Base-by-base conservation (phyloP, 2,797 vertebrate genomes). In the Lepus oiostolus region DNA sequence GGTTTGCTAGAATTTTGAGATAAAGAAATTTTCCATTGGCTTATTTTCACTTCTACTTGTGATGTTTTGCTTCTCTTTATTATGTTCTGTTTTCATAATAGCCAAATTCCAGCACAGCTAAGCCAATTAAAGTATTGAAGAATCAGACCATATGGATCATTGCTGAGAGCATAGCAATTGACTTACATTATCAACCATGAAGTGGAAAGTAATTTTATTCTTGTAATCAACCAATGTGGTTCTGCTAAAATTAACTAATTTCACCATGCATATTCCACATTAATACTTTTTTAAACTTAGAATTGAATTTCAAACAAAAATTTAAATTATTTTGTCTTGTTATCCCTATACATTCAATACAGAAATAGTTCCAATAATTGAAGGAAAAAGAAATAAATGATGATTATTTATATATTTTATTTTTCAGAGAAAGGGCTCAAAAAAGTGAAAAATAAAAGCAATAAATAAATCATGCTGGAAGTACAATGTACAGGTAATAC, bases 131-230 rank as follows among this genome's bases (percentile, higher is more conserved):
- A 90, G 80, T 65, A 74, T 2, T 47, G 19, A 88, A 82, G 30
- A 86, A 35, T 92, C 30, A 42, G 4, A 62, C 35, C 68, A 17
- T 9, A 52, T 32, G 52, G 12, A 22, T 71, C 58, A 62, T 16
- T 87, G 17, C 30, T 77, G 12, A 4, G 35, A 5, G 24, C n/a
- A 35, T 72, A 90, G 35, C 42, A 76, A 87, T 32, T 92, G 75
- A 94, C 90, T 83, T 79, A 50, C 17, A 42, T 30, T 68, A 38
- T 67, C 65, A 68, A 83, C 86, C 28, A 63, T 77, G 83, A 79
- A 83, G 72, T 92, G 60, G 77, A 89, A 76, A 72, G 58, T 82
- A 10, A 16, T 30, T 42, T 92, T 86, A 22, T 92, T 71, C 38
- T 82, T 94, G 14, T 30, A 83, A 83, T 22, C 63, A 35, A 90